Percentiles rank a stretch among this genome's conserved stretches.
Evolutionary conservation across 2,797 vertebrate species (phyloP).

Genomic region (Hyperoplus immaculatus): DNA sequence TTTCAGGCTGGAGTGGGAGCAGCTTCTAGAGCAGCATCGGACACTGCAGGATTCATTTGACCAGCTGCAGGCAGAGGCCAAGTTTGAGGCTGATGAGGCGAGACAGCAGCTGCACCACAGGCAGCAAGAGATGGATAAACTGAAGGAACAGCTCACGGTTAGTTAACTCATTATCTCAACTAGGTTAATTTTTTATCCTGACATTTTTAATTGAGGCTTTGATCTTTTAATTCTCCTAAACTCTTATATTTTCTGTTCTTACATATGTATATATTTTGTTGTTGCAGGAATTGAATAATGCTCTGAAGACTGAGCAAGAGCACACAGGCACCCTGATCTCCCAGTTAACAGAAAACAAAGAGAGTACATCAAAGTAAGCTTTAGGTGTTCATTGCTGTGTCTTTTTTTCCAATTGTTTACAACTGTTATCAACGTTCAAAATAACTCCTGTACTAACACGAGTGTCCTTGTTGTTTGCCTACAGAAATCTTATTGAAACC

Average conservation of each 20-base stretch:
- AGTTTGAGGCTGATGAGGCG: conserved; percentile 92
- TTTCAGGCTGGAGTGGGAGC: conserved; percentile 92
- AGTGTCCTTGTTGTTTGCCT: background rate
- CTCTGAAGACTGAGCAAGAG: conserved; percentile 89
- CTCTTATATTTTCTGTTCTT: background rate
- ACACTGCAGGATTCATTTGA: conserved; percentile 93
- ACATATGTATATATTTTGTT: background rate
- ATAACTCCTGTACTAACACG: conserved; percentile 13
- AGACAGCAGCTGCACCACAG: conserved; percentile 87
- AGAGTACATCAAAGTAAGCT: conserved; percentile 93
- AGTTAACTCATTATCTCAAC: conserved; percentile 30
- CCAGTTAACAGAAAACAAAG: conserved; percentile 92
- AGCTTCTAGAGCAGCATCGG: conserved; percentile 90
- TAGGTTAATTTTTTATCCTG: background rate
- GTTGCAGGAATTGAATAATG: conserved; percentile 86
- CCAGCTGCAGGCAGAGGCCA: conserved; percentile 92
- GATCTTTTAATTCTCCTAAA: background rate
- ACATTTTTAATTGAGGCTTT: background rate
- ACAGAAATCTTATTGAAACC: conserved; percentile 90
- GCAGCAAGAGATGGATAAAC: conserved; percentile 85
- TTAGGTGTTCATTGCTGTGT: background rate
- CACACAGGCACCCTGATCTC: conserved; percentile 86
- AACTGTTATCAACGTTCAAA: conserved; percentile 11
- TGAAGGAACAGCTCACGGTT: conserved; percentile 86
- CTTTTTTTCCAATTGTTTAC: background rate